Evolutionary conservation across 2,113 vertebrate species (phyloP), one percentile per base, ranked within the genome.

Genomic region (Hiodon tergisus): DNA sequence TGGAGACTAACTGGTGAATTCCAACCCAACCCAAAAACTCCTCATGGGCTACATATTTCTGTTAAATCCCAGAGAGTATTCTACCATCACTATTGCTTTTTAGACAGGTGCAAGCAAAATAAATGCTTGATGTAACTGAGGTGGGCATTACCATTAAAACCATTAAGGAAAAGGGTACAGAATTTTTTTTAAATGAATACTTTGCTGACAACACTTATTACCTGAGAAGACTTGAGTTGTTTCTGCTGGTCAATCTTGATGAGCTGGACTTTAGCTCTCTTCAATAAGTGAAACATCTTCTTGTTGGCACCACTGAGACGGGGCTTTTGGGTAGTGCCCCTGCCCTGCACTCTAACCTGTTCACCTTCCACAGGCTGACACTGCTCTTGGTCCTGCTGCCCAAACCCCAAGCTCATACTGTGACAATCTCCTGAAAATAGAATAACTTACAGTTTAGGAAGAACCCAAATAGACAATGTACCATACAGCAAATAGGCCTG

Each of bases 211-310:
- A 31, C 1, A 63, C 46, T 67, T 73, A 65, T 80, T 76, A 91
- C 91, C 87, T 91, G 91, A 48, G 87, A 86, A 50, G 89, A 71
- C 74, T 92, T 93, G 4, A 90, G 85, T 80, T 91, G 90, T 75
- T 95, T 95, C 84, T 96, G 95, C 81, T 97, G 94, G 82, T 97
- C 95, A 0, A 96, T 97, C 84, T 95, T 95, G 81, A 96, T 93
- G 4, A 96, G 91, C 81, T 96, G 95, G 52, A 95, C 93, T 84
- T 95, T 96, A 63, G 94, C 95, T 82, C 92, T 93, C 79, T 94
- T 94, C 77, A 96, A 89, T 17, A 96, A 86, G 78, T 94, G 94
- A 54, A 96, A 91, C 88, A 96, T 95, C 72, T 93, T 93, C 82
- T 89, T 93, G 79, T 96, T 95, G 54, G 94, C 93, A 60, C 93